A percentile compares a stretch with the other conserved stretches of the same genome.
These are phyloP conservation scores for Drosophila neotestacea DNA, from an alignment of 2,888 invertebrate species.

Conservation along the genomic window DNA sequence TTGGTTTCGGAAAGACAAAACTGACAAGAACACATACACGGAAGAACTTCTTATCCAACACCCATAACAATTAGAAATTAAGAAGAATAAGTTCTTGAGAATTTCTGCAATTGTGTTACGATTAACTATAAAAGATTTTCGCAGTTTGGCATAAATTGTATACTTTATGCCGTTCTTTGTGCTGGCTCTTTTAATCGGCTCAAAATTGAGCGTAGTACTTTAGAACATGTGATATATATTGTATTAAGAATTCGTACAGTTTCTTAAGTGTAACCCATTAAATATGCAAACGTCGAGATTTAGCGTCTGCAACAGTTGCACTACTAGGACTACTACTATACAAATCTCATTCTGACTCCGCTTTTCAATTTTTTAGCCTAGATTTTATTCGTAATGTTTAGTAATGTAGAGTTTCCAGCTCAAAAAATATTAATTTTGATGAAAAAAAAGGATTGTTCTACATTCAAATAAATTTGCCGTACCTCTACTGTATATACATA, in stretches of 20 bases:
- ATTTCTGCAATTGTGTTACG: background rate
- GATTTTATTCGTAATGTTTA: background rate
- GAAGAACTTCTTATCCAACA: background rate
- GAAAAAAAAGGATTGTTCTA: background rate
- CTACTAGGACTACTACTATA: background rate
- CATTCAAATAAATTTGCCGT: background rate
- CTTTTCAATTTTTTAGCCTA: background rate
- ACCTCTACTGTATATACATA: constrained; percentile 5
- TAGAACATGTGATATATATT: constrained; percentile 57
- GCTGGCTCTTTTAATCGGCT: constrained; percentile 25
- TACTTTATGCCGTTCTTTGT: background rate
- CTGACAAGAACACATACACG: background rate
- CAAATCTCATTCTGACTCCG: background rate
- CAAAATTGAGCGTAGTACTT: constrained; percentile 31
- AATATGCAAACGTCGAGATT: background rate
- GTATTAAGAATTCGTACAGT: constrained; percentile 42
- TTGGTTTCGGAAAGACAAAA: background rate
- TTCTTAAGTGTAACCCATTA: constrained; percentile 8
- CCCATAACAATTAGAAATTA: background rate
- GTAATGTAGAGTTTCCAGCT: background rate
- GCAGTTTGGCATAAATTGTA: background rate
- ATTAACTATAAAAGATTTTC: background rate
- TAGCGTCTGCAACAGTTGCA: background rate
- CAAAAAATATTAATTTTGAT: background rate
- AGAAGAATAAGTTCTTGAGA: background rate